Percentiles rank a stretch among this genome's conserved stretches.
Evolutionary conservation across 1,140 invertebrate genomes (phyloP).

Genomic region (Drosophila lini): DNA sequence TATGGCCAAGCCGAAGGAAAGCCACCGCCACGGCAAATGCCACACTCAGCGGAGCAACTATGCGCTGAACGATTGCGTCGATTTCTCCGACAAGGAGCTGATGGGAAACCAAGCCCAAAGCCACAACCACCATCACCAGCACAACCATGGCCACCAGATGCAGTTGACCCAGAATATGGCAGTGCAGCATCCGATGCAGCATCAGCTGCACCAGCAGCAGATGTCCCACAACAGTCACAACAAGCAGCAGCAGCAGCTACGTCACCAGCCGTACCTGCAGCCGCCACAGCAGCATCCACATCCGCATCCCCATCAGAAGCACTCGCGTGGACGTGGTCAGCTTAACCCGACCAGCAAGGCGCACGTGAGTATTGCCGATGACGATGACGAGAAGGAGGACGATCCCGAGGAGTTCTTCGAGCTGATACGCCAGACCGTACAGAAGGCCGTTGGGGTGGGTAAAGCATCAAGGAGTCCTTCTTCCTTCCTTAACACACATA

Average conservation of each 20-base stretch:
- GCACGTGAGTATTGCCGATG: slow-evolving; percentile 39
- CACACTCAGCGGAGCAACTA: slow-evolving; percentile 38
- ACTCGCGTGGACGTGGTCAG: slow-evolving; percentile 24
- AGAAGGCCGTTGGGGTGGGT: slow-evolving; percentile 70
- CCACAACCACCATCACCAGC: slow-evolving; percentile 14
- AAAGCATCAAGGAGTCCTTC: too few relatives aligned
- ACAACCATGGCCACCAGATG: slow-evolving; percentile 15
- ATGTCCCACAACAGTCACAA: slow-evolving; percentile 18
- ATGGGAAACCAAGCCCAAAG: slow-evolving; percentile 8
- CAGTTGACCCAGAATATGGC: not conserved
- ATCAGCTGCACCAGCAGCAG: slow-evolving; percentile 69
- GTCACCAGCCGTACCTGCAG: slow-evolving; percentile 21
- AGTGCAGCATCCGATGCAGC: slow-evolving; percentile 41
- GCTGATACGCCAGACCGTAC: slow-evolving; percentile 73
- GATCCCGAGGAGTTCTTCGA: slow-evolving; percentile 81
- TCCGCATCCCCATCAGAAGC: slow-evolving; percentile 33
- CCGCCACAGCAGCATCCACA: slow-evolving; percentile 7
- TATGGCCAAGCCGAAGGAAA: slow-evolving; percentile 26
- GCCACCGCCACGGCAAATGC: slow-evolving; percentile 22
- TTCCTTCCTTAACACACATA: not conserved
- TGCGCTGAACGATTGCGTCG: slow-evolving; percentile 11
- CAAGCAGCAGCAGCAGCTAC: slow-evolving; percentile 24
- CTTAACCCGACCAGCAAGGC: slow-evolving; percentile 11
- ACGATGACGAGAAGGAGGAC: slow-evolving; percentile 75
- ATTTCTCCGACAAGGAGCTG: slow-evolving; percentile 51